These are phyloP conservation scores for human DNA, from an alignment of 2,113 vertebrate genomes.

Conservation along the genomic window GRCh38 chr17:40033001-40033500, in stretches of 20 bases:
- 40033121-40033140: constrained; percentile 96
- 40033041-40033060: constrained; percentile 89
- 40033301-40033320: not conserved
- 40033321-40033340: too few relatives aligned
- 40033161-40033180: constrained; percentile 87
- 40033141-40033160: constrained; percentile 96
- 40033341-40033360: constrained; percentile 93
- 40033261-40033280: not conserved
- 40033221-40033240: not conserved
- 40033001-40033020: not conserved
- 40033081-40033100: constrained; percentile 96
- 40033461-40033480: not conserved
- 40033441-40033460: constrained; percentile 93
- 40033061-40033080: constrained; percentile 98
- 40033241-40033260: not conserved
- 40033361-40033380: constrained; percentile 90
- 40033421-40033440: constrained; percentile 91
- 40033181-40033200: constrained; percentile 90
- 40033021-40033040: not conserved
- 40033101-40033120: constrained; percentile 98
- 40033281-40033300: not conserved
- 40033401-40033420: constrained; percentile 88
- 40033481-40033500: not conserved
- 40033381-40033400: constrained; percentile 87
- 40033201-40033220: constrained; percentile 88